Percentiles rank a stretch among this genome's conserved stretches.
These are phyloP conservation scores for Colaptes auratus DNA, from an alignment of 2,113 vertebrate genomes.

Conservation along the genomic window DNA sequence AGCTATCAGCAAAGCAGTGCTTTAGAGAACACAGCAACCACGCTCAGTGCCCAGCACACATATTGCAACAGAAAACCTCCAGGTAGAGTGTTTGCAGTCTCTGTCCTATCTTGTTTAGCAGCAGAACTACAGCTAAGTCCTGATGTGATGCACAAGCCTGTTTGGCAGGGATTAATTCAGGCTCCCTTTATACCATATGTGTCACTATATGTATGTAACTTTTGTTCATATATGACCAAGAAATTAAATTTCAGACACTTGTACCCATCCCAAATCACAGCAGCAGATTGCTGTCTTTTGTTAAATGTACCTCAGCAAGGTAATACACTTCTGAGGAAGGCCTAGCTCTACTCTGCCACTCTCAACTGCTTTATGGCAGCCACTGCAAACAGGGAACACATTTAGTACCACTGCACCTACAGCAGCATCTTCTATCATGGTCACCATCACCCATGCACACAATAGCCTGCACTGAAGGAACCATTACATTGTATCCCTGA, in stretches of 20 bases:
- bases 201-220: neutral
- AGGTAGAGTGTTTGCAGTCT: neutral
- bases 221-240: neutral
- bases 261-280: neutral
- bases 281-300: accelerated
- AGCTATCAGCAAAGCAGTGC: neutral
- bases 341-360: neutral
- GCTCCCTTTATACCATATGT: neutral
- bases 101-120: neutral
- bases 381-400: neutral
- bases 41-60: neutral
- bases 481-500: neutral
- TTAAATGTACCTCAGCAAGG: neutral
- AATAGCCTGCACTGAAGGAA: neutral
- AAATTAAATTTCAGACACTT: neutral
- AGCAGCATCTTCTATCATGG: neutral
- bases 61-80: accelerated
- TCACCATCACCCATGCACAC: neutral
- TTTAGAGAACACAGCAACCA: neutral
- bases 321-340: neutral
- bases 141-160: neutral
- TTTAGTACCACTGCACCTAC: neutral
- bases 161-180: neutral
- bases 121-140: neutral
- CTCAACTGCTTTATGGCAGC: neutral